Conservation (phyloP, 1,140 invertebrate species). For the Temnothorax longispinosus region DNA sequence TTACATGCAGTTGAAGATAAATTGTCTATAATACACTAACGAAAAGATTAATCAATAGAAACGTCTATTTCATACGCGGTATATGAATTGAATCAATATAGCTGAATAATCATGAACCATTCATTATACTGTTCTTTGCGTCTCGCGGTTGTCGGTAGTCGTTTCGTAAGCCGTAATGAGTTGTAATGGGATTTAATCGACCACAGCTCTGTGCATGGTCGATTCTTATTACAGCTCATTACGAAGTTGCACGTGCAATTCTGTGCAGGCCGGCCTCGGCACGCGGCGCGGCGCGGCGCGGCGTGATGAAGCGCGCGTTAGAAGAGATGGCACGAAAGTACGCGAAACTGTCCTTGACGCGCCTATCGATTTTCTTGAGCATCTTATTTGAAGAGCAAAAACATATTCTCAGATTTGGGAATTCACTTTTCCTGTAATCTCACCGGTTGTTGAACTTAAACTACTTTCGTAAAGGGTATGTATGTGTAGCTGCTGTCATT, state of each 20-base stretch:
- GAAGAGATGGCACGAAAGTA: slow-evolving; percentile 45
- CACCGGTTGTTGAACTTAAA: background rate
- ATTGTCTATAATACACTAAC: background rate
- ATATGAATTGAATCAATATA: background rate
- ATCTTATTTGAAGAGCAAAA: slow-evolving; percentile 50
- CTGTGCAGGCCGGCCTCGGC: background rate
- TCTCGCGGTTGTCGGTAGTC: background rate
- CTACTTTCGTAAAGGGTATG: background rate
- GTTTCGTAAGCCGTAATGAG: slow-evolving; percentile 3
- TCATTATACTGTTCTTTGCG: background rate
- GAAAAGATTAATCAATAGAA: slow-evolving; percentile 1
- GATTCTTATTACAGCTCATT: slow-evolving; percentile 42
- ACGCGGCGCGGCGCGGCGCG: too few relatives aligned
- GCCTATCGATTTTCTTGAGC: slow-evolving; percentile 56
- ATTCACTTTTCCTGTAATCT: background rate
- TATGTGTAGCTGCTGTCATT: background rate
- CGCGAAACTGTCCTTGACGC: slow-evolving; percentile 49
- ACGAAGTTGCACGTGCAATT: slow-evolving; percentile 25
- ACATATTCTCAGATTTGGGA: background rate
- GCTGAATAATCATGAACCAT: background rate
- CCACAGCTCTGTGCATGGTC: background rate
- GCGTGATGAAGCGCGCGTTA: background rate
- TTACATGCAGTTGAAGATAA: background rate
- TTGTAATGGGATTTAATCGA: slow-evolving; percentile 34
- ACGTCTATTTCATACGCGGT: background rate